A percentile compares a stretch with the other conserved stretches of the same genome.
These are phyloP conservation scores for Frankliniella fusca DNA, from an alignment of 2,888 invertebrate species.

Conservation along the genomic window DNA sequence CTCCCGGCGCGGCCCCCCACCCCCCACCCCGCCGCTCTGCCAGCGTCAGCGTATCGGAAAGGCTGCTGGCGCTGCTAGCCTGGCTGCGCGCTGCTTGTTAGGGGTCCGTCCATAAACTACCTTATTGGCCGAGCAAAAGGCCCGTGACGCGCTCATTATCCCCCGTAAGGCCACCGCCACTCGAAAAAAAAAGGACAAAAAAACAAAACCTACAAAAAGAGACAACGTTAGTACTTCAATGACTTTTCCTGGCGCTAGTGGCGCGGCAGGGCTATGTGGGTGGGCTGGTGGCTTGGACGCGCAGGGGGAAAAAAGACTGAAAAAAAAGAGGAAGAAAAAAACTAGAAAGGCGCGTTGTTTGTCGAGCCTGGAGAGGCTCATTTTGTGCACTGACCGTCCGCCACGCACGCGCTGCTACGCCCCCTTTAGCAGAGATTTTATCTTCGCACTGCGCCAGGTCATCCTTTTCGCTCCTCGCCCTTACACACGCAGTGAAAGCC, in stretches of 20 bases:
- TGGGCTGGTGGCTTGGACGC: not conserved
- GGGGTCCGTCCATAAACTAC: not conserved
- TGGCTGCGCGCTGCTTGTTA: no score
- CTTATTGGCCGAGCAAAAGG: not conserved
- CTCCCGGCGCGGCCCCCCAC: not conserved
- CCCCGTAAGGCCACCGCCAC: not conserved
- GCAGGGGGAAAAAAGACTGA: not conserved
- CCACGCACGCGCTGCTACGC: not conserved
- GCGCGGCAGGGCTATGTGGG: not conserved
- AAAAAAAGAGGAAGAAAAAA: not conserved
- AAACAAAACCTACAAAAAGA: not conserved
- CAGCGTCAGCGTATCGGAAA: not conserved
- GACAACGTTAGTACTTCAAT: not conserved
- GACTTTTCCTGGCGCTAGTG: not conserved
- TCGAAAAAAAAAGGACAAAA: no score
- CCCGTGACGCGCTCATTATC: not conserved
- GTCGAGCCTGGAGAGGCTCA: not conserved
- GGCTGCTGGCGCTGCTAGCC: not conserved
- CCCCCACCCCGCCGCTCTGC: no score
- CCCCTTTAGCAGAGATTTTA: not conserved
- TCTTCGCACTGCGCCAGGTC: not conserved
- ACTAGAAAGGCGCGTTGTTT: not conserved
- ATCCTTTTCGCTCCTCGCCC: no score
- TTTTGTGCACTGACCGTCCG: not conserved
- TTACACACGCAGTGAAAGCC: no score